Evolutionary conservation across 2,113 vertebrate genomes (phyloP).

Genomic region (Felis chaus): DNA sequence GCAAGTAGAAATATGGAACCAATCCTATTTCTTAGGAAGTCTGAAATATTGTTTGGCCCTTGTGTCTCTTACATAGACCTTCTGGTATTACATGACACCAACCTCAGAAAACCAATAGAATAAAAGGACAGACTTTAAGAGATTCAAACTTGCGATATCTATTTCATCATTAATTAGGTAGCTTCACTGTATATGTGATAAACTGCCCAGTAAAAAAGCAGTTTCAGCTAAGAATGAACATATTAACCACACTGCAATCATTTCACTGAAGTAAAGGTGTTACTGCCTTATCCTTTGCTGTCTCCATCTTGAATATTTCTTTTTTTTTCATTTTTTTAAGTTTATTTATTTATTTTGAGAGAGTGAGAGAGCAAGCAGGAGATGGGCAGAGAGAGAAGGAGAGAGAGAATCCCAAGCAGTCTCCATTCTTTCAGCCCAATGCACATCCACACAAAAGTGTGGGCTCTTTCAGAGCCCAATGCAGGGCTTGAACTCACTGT

Average conservation of each 20-base stretch:
- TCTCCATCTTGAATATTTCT: neutral
- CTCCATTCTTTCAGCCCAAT: too few relatives aligned
- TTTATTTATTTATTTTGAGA: too few relatives aligned
- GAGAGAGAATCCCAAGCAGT: too few relatives aligned
- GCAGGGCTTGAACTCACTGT: too few relatives aligned
- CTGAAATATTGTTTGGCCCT: neutral
- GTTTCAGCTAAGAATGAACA: neutral
- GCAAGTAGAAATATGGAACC: neutral
- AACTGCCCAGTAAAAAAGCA: neutral
- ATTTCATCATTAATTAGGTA: neutral
- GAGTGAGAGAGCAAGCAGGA: too few relatives aligned
- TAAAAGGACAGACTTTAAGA: neutral
- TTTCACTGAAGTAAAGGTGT: neutral
- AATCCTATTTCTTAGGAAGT: neutral
- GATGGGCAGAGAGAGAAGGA: too few relatives aligned
- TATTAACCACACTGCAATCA: neutral
- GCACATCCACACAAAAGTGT: too few relatives aligned
- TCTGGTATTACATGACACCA: neutral
- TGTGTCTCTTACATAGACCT: neutral
- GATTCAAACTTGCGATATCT: neutral
- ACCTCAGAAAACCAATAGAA: neutral
- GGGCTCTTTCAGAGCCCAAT: too few relatives aligned
- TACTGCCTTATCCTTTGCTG: neutral
- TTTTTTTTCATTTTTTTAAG: neutral
- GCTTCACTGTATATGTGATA: neutral